These are phyloP conservation scores for Dasypus novemcinctus DNA, from an alignment of 2,113 vertebrate species.

Conservation along the genomic window DNA sequence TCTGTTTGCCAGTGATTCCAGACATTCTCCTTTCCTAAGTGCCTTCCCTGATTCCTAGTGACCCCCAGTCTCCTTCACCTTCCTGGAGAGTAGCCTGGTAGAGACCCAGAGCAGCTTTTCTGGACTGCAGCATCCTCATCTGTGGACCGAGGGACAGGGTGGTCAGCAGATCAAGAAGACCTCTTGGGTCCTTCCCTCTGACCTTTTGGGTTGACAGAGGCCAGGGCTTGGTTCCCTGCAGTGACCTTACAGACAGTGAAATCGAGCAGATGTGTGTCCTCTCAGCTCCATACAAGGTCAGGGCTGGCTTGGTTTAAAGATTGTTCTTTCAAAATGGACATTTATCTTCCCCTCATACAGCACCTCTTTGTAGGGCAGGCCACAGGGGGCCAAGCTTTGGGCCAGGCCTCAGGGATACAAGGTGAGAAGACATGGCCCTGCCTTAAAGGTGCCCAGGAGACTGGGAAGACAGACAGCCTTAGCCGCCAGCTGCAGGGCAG, in stretches of 20 bases:
- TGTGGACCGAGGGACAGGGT: rapidly evolving
- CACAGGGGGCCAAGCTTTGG: no score
- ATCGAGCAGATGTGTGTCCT: rapidly evolving
- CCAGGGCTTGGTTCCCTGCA: neutral
- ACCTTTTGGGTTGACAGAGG: neutral
- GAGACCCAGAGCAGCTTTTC: neutral
- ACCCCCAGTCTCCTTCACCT: neutral
- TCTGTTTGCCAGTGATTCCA: neutral
- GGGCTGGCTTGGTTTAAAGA: neutral
- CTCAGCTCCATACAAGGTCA: neutral
- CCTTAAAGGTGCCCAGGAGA: neutral
- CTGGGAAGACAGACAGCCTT: neutral
- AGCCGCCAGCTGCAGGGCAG: rapidly evolving
- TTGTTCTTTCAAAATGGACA: no score
- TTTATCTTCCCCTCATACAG: no score
- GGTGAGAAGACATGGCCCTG: rapidly evolving
- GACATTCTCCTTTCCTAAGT: neutral
- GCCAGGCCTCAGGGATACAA: neutral
- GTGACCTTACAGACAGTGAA: neutral
- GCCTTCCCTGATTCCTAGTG: rapidly evolving
- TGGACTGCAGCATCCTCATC: rapidly evolving
- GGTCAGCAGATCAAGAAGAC: neutral
- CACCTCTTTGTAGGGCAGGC: neutral
- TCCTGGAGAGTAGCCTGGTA: neutral
- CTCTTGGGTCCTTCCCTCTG: neutral